Evolutionary conservation across 2,113 vertebrate genomes (phyloP), one percentile per base, ranked within the genome.

Genomic region (Camelus dromedarius): DNA sequence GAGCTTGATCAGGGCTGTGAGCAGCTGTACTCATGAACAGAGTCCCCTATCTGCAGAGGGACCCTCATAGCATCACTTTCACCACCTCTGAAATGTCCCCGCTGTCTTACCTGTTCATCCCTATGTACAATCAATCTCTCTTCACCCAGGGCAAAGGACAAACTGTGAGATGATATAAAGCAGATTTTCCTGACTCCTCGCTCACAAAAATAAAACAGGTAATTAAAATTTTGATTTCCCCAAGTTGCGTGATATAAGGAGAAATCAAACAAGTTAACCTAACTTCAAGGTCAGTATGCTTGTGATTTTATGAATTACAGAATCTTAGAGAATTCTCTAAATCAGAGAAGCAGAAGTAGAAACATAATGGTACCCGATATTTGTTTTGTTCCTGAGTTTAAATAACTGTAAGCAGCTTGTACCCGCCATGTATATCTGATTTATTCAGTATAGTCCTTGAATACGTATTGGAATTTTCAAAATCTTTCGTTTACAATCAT

Each of bases 401-500:
- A 52, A 58, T 75, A 75, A 77, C 38, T 89, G 4, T n/a, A 87
- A 48, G 79, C 50, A 87, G 77, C 46, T 70, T 30, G 2, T 5
- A 75, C 26, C 0, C 5, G 3, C 67, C 16, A 22, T n/a, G 30
- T 42, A 72, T 69, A 70, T 91, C 60, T 77, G 50, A 58, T 4
- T 73, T 66, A 52, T 87, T 95, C 35, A 48, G 2, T 28, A 8
- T 64, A 15, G 7, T 48, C 20, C 8, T 26, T 69, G 50, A 20
- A 52, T 0, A 91, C 28, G 14, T 58, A n/a, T 12, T 66, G 60
- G 20, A 60, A 62, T 82, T 80, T 79, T 62, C 18, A 60, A 30
- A 90, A 77, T 28, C 2, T 92, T 93, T 70, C 32, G 16, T 87
- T 93, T 64, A 69, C 89, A 95, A 56, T 52, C 8, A 30, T 56